phyloP scores from a whole-genome alignment of 2,797 vertebrate species.

The Eulemur rubriventer region DNA sequence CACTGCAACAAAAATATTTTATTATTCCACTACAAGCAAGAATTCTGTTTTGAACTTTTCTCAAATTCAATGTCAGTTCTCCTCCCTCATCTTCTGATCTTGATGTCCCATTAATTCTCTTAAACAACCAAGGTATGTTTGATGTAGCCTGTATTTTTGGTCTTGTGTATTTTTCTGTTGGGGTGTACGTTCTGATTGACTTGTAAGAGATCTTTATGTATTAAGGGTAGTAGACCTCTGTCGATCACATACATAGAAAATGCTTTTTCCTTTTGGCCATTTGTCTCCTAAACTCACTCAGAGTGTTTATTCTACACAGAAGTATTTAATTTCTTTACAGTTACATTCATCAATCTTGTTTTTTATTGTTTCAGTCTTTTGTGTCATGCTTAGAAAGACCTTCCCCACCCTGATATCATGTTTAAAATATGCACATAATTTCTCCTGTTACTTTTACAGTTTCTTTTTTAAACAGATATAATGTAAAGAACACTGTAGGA shows the following conservation, averaged over 20 bases:
- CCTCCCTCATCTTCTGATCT: neutral
- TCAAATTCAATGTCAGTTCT: neutral
- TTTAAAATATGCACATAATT: neutral
- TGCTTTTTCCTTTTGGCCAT: neutral
- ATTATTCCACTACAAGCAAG: neutral
- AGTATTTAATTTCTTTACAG: neutral
- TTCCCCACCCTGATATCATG: neutral
- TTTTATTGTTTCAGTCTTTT: neutral
- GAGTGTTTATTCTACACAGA: neutral
- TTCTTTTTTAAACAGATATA: neutral
- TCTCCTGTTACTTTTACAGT: neutral
- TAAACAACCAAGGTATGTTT: neutral
- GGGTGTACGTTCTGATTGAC: neutral
- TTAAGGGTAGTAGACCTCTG: neutral
- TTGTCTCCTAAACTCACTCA: neutral
- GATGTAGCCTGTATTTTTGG: neutral
- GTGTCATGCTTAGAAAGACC: neutral
- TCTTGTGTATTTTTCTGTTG: neutral
- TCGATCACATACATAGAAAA: neutral
- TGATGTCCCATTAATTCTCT: neutral
- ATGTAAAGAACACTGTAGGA: neutral
- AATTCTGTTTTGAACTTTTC: neutral
- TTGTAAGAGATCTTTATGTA: neutral
- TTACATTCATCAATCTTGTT: neutral
- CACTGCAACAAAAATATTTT: neutral